Evolutionary conservation across 2,888 invertebrate species (phyloP).

Genomic region (Venusia cambrica): DNA sequence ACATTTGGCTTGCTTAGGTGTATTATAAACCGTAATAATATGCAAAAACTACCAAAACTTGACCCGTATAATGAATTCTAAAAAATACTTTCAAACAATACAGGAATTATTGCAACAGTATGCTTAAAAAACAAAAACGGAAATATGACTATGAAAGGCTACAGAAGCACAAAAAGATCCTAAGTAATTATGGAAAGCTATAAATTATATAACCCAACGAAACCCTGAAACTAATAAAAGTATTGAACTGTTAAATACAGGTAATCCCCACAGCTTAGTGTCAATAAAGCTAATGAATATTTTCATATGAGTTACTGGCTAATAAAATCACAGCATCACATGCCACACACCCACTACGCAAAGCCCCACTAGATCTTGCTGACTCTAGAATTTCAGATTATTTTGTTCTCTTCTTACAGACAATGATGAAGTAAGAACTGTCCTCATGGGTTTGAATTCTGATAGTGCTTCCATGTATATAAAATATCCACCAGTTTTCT

Average conservation of each 20-base stretch:
- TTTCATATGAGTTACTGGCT: constrained; percentile 1
- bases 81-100: constrained; percentile 1
- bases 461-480: too few relatives aligned
- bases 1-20: too few relatives aligned
- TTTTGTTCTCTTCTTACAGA: constrained; percentile 2
- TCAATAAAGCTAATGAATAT: not conserved
- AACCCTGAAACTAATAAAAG: too few relatives aligned
- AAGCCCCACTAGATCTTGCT: not conserved
- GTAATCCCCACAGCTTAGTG: not conserved
- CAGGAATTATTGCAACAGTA: not conserved
- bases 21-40: too few relatives aligned
- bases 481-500: not conserved
- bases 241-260: too few relatives aligned
- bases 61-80: constrained; percentile 1
- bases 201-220: too few relatives aligned
- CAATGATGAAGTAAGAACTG: not conserved
- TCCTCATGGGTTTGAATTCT: not conserved
- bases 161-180: not conserved
- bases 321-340: not conserved
- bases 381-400: too few relatives aligned
- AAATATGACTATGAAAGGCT: not conserved
- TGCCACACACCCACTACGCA: not conserved
- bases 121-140: constrained; percentile 1
- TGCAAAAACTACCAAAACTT: constrained; percentile 1
- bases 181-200: constrained; percentile 1